These are phyloP conservation scores for Drosophila gaucha DNA, from an alignment of 2,888 invertebrate genomes.

Conservation along the genomic window DNA sequence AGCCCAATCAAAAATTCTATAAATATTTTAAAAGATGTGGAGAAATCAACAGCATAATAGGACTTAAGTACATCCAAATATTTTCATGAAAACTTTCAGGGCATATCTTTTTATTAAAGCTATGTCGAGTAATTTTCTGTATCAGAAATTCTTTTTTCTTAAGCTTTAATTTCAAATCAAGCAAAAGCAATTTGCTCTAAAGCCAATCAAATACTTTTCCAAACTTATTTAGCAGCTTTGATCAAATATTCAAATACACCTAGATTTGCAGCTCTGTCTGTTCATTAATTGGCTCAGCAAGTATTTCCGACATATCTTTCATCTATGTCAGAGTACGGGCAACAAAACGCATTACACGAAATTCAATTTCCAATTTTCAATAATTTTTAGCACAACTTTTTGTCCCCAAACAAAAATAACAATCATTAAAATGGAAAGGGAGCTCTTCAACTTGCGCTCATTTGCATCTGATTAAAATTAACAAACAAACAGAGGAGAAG, in stretches of 20 bases:
- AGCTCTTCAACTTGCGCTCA: constrained; percentile 45
- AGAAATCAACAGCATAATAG: no score
- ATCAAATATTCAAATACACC: constrained; percentile 26
- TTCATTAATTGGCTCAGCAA: neutral
- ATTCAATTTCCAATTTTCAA: constrained; percentile 55
- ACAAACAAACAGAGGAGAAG: constrained; percentile 37
- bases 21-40: no score
- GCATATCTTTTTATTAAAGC: no score
- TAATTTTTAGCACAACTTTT: constrained; percentile 53
- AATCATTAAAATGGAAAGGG: constrained; percentile 49
- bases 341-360: constrained; percentile 50
- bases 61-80: no score
- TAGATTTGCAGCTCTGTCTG: neutral
- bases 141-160: no score
- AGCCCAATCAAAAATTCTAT: no score
- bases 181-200: neutral
- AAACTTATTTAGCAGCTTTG: constrained; percentile 11
- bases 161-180: neutral
- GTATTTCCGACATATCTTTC: constrained; percentile 24
- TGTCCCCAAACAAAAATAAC: constrained; percentile 40
- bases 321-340: constrained; percentile 24
- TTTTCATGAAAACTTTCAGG: no score
- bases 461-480: constrained; percentile 75
- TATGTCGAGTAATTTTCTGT: no score
- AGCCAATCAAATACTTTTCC: neutral